phyloP scores from a whole-genome alignment of 2,797 vertebrate species.

The Xyrichtys novacula region DNA sequence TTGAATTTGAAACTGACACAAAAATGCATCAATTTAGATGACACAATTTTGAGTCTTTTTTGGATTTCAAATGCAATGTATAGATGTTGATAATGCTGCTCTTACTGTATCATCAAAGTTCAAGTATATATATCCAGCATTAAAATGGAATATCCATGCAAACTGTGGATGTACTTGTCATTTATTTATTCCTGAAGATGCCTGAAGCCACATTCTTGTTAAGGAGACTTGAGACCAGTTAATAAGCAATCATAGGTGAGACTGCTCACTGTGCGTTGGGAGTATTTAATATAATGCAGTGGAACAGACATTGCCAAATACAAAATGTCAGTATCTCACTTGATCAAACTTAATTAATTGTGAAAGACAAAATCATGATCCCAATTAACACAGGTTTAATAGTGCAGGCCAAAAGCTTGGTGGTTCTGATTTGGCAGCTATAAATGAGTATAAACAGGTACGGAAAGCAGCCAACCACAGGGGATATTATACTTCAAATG shows the following conservation, averaged over 20 bases:
- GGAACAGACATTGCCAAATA: constrained; percentile 29
- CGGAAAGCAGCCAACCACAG: neutral
- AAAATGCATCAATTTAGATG: too few species aligned
- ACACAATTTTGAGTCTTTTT: too few species aligned
- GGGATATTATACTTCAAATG: neutral
- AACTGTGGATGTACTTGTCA: neutral
- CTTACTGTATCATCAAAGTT: neutral
- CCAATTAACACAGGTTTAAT: constrained; percentile 55
- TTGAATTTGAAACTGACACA: too few species aligned
- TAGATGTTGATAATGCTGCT: too few species aligned
- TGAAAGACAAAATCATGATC: constrained; percentile 48
- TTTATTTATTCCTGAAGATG: too few species aligned
- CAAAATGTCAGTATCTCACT: constrained; percentile 57
- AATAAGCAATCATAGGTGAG: constrained; percentile 55
- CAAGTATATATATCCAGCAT: neutral
- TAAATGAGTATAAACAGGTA: constrained; percentile 7
- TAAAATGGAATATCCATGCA: constrained; percentile 3
- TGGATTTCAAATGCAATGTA: too few species aligned
- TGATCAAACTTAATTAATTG: constrained; percentile 59
- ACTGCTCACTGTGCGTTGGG: constrained; percentile 43
- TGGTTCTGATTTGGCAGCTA: constrained; percentile 8
- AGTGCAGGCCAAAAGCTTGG: neutral
- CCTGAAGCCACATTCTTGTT: constrained; percentile 39
- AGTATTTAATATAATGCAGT: constrained; percentile 51
- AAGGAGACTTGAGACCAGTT: constrained; percentile 47